Evolutionary conservation across 2,113 vertebrate genomes (phyloP).

Genomic region (Diadophis punctatus): DNA sequence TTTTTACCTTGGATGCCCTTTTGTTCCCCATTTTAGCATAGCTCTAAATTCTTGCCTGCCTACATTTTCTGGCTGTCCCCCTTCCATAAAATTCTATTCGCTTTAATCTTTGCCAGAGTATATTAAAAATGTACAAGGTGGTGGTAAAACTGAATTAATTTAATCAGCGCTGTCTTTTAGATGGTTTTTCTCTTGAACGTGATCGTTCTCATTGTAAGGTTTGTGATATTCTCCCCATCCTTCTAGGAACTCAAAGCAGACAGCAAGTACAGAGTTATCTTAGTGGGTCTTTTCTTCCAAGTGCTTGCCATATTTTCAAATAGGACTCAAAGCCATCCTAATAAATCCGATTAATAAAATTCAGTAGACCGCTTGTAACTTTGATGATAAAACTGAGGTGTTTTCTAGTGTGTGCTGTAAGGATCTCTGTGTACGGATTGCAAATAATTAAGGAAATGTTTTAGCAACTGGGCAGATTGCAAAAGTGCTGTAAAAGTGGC

Average conservation of each 20-base stretch:
- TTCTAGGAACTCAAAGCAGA: background rate
- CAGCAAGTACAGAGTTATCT: background rate
- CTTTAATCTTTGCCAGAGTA: background rate
- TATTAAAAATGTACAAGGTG: background rate
- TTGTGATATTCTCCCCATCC: background rate
- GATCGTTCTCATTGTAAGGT: background rate
- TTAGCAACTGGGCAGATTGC: background rate
- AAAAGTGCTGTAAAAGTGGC: background rate
- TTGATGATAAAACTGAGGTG: background rate
- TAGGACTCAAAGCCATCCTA: background rate
- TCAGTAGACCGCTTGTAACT: background rate
- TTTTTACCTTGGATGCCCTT: background rate
- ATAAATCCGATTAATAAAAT: background rate
- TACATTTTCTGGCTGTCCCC: background rate
- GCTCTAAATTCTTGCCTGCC: background rate
- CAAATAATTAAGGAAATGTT: background rate
- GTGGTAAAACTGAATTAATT: background rate
- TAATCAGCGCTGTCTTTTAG: background rate
- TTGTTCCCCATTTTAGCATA: no score
- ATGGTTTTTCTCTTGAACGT: background rate
- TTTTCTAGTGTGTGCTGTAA: background rate
- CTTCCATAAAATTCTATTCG: background rate
- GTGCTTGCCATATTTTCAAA: background rate
- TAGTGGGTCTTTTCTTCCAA: background rate
- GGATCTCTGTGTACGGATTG: background rate